phyloP scores from a whole-genome alignment of 2,113 vertebrate genomes.

The rabbit (Oryctolagus cuniculus) region DNA sequence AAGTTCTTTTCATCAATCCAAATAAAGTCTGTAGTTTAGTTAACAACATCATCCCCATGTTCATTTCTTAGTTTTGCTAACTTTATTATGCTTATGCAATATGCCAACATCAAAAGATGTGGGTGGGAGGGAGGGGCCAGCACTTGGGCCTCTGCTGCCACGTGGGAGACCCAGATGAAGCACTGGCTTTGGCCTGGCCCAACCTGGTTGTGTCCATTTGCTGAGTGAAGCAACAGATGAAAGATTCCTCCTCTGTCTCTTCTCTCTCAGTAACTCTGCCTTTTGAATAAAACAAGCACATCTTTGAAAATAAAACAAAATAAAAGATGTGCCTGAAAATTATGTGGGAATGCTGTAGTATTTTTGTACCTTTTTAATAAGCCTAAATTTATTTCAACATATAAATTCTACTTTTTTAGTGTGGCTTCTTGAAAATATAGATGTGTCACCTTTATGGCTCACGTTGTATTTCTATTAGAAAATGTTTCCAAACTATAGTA shows the following conservation, averaged over 20 bases:
- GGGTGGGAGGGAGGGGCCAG: too few species aligned
- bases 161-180: too few species aligned
- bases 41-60: neutral
- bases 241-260: too few species aligned
- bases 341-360: neutral
- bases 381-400: conserved; percentile 38
- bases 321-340: neutral
- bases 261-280: too few species aligned
- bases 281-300: too few species aligned
- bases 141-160: too few species aligned
- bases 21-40: neutral
- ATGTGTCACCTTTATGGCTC: neutral
- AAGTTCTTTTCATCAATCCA: neutral
- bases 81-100: neutral
- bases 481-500: neutral
- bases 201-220: too few species aligned
- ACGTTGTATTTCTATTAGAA: neutral
- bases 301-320: too few species aligned
- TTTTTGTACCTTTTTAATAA: neutral
- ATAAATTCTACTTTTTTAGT: conserved; percentile 13
- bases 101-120: neutral
- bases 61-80: conserved; percentile 3
- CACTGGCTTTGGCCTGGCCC: too few species aligned
- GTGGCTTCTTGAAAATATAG: neutral
- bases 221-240: too few species aligned